These are phyloP conservation scores for Rousettus madagascariensis DNA, from an alignment of 2,797 vertebrate species.

Conservation along the genomic window DNA sequence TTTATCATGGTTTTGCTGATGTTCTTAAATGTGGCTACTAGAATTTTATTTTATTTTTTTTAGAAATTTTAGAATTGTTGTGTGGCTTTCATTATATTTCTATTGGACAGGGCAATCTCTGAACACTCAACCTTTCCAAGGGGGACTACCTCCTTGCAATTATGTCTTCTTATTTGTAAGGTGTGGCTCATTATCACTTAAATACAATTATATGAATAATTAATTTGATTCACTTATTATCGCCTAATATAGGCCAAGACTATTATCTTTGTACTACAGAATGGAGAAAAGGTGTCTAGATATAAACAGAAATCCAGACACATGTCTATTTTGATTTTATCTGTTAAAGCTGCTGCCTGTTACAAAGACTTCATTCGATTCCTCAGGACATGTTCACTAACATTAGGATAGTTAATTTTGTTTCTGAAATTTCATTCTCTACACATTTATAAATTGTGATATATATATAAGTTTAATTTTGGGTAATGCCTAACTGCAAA, in stretches of 20 bases:
- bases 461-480: background rate
- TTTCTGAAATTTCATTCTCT: background rate
- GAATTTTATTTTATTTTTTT: background rate
- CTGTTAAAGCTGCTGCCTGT: background rate
- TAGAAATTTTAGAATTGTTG: background rate
- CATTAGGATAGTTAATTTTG: background rate
- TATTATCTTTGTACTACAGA: conserved; percentile 3
- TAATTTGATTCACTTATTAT: conserved; percentile 46
- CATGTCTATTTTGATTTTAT: background rate
- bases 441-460: background rate
- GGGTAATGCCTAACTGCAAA: background rate
- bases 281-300: background rate
- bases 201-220: conserved; percentile 13
- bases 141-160: background rate
- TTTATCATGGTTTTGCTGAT: background rate
- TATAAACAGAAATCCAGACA: conserved; percentile 23
- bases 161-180: conserved; percentile 23
- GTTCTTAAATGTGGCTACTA: background rate
- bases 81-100: background rate
- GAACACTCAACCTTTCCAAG: background rate
- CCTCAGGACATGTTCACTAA: background rate
- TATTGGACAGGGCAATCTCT: background rate
- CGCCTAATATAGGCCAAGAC: background rate
- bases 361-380: conserved; percentile 3
- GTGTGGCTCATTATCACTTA: conserved; percentile 46